Percentiles rank a stretch among this genome's conserved stretches.
phyloP scores from a whole-genome alignment of 1,140 invertebrate species.

The Lordiphosa stackelbergi region DNA sequence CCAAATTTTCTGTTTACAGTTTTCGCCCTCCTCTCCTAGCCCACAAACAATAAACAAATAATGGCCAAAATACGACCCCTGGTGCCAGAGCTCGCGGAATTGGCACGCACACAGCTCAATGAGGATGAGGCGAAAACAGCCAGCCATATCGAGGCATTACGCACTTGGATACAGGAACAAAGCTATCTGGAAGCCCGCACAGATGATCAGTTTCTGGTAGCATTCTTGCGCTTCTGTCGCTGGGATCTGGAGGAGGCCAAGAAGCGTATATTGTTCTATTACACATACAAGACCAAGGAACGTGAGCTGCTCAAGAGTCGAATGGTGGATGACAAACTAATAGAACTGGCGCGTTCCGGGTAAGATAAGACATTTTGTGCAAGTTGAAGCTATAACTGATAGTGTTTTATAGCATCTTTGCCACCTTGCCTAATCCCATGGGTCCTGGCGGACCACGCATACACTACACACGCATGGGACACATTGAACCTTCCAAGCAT shows the following conservation, averaged over 20 bases:
- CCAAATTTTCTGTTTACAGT: constrained; percentile 23
- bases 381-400: not conserved
- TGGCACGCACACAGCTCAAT: constrained; percentile 79
- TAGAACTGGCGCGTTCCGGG: constrained; percentile 57
- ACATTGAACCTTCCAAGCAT: constrained; percentile 77
- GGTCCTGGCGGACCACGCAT: constrained; percentile 78
- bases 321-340: constrained; percentile 60
- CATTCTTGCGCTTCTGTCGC: constrained; percentile 83
- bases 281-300: constrained; percentile 67
- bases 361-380: constrained; percentile 18
- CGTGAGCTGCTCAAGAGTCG: constrained; percentile 50
- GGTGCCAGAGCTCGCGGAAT: constrained; percentile 77
- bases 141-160: constrained; percentile 79
- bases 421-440: constrained; percentile 75
- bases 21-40: constrained; percentile 3
- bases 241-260: constrained; percentile 83
- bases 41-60: constrained; percentile 25
- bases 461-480: constrained; percentile 78
- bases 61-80: constrained; percentile 78
- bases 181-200: constrained; percentile 78
- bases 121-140: constrained; percentile 79
- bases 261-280: constrained; percentile 80
- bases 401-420: constrained; percentile 50
- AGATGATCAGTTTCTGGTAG: constrained; percentile 82
- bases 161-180: constrained; percentile 82